Evolutionary conservation across 2,888 invertebrate species (phyloP).

Genomic region (Torymus tubicola): DNA sequence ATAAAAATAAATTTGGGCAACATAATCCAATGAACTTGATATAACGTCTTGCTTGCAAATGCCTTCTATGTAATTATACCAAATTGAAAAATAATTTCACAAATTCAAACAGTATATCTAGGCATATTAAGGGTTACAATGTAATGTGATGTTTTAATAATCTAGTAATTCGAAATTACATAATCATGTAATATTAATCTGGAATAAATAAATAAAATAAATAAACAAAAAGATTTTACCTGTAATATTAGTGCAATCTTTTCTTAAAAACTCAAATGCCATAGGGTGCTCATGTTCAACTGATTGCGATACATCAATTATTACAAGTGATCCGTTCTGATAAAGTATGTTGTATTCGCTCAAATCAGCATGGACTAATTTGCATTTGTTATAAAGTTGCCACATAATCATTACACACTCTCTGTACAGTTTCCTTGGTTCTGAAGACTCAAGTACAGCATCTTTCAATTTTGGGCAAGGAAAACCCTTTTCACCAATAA

Average conservation of each 20-base stretch:
- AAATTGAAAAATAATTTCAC: too few relatives aligned
- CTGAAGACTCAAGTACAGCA: slow-evolving; percentile 85
- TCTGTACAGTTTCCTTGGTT: slow-evolving; percentile 87
- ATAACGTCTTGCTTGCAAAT: too few relatives aligned
- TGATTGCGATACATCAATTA: slow-evolving; percentile 98
- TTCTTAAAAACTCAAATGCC: slow-evolving; percentile 94
- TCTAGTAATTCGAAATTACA: too few relatives aligned
- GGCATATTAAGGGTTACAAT: too few relatives aligned
- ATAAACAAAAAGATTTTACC: slow-evolving; percentile 71
- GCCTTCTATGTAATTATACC: too few relatives aligned
- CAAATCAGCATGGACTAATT: slow-evolving; percentile 97
- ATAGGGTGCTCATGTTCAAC: slow-evolving; percentile 99
- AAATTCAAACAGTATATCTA: too few relatives aligned
- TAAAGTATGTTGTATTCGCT: slow-evolving; percentile 97
- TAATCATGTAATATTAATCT: too few relatives aligned
- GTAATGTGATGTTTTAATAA: too few relatives aligned
- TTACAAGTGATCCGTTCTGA: slow-evolving; percentile 88
- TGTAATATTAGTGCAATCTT: slow-evolving; percentile 95
- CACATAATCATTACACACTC: slow-evolving; percentile 93
- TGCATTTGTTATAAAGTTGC: slow-evolving; percentile 94
- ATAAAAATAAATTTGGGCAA: too few relatives aligned
- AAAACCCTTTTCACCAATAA: slow-evolving; percentile 96
- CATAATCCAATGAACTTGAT: too few relatives aligned
- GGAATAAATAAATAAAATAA: too few relatives aligned
- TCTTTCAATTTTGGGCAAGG: slow-evolving; percentile 93